Evolutionary conservation across 2,888 invertebrate species (phyloP).

Genomic region (Melanostoma mellinum): DNA sequence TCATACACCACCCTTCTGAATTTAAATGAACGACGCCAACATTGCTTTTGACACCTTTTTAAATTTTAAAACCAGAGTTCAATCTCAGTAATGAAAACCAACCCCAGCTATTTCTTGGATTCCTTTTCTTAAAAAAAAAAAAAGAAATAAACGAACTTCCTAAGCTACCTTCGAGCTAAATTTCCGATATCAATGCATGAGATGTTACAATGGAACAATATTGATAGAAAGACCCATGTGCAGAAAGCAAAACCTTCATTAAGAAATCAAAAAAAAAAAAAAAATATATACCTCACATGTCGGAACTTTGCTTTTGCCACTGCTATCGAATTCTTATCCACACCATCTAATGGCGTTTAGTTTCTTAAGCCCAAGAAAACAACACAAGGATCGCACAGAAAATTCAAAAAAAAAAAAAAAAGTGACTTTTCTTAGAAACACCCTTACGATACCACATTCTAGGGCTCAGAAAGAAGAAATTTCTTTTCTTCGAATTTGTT

Average conservation of each 20-base stretch:
- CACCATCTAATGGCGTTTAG: slow-evolving; percentile 66
- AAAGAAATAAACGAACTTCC: background rate
- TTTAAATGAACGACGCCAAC: too few relatives aligned
- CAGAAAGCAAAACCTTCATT: slow-evolving; percentile 34
- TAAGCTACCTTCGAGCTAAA: background rate
- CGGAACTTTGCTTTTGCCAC: slow-evolving; percentile 28
- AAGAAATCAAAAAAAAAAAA: slow-evolving; percentile 55
- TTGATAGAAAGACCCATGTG: slow-evolving; percentile 24
- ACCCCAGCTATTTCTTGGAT: too few relatives aligned
- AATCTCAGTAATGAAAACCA: slow-evolving; percentile 35
- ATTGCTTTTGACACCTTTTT: background rate
- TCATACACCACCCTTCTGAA: too few relatives aligned
- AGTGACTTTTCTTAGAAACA: too few relatives aligned
- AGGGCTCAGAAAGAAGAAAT: slow-evolving; percentile 21
- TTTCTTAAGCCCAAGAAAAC: slow-evolving; percentile 42
- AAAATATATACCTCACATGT: slow-evolving; percentile 49
- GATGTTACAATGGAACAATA: slow-evolving; percentile 45
- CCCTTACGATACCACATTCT: background rate
- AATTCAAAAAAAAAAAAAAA: background rate
- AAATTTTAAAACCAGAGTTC: slow-evolving; percentile 17
- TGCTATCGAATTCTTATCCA: slow-evolving; percentile 39
- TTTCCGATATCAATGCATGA: slow-evolving; percentile 63
- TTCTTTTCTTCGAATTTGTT: background rate
- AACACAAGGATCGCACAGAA: slow-evolving; percentile 11
- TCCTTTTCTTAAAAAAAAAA: background rate